Base-by-base conservation (phyloP, 1,140 invertebrate species). In the Tachypleus tridentatus region DNA sequence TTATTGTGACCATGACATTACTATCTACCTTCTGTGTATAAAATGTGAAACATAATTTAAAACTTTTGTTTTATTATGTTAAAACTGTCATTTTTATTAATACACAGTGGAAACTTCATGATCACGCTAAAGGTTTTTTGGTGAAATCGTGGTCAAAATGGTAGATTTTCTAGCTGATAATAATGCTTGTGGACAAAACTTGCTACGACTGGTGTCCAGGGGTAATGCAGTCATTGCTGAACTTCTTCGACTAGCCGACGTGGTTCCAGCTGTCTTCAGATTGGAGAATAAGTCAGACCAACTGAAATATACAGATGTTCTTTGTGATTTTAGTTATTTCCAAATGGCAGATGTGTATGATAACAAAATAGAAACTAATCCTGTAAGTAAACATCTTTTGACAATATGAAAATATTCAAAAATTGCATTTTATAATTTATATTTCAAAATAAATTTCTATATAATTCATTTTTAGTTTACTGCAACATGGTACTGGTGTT, bases 141-240 rank as follows among this genome's bases (percentile, higher is more conserved):
- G 29, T 29, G 29, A 29, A 29, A 29, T 29, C 2, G 29, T 29
- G 29, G 29, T 2, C 29, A 11, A 29, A 4, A 60, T 3, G 72
- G 66, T 77, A 70, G 87, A 89, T 61, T 92, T 92, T 80, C 79
- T 93, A 72, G 86, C 87, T 9, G 85, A 91, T 74, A 92, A 93
- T 76, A 93, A 93, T 79, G 78, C 85, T 52, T 95, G 91, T 79
- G 91, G 91, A 3, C 91, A 96, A 80, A 91, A 86, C 75, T 80
- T 97, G 51, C 77, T 98, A 6, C 84, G 87, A 69, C 80, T 98
- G 48, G 92, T 95, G 3, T 92, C 93, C 3, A 82, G 91, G 73
- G 95, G 93, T 65, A 97, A 97, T 85, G 93, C 93, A 29, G 92
- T 97, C 60, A 88, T 97, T 75, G 93, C 93, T 8, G 93, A 98